Conservation (phyloP, 2,113 vertebrate genomes). For the Pao palembangensis region DNA sequence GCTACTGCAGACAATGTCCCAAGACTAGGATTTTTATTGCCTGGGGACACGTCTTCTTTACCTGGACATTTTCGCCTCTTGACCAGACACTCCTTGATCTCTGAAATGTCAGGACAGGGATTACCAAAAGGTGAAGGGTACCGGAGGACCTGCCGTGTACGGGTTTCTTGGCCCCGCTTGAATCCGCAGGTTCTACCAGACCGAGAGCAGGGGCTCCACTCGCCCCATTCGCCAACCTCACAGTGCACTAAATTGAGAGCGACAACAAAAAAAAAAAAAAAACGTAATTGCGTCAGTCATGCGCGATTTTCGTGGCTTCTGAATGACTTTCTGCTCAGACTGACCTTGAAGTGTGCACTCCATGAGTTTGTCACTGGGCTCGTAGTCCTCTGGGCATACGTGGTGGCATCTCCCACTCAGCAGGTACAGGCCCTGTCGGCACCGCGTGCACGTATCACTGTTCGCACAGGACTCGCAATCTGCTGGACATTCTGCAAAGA, state of each 20-base stretch:
- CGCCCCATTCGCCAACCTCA: conserved; percentile 87
- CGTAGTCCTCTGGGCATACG: conserved; percentile 88
- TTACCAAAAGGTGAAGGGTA: conserved; percentile 83
- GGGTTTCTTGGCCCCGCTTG: conserved; percentile 89
- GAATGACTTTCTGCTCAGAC: conserved; percentile 1
- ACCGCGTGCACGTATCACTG: conserved; percentile 89
- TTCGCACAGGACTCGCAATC: conserved; percentile 93
- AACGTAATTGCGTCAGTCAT: neutral
- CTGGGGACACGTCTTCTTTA: conserved; percentile 60
- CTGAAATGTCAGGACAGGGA: conserved; percentile 82
- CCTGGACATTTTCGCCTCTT: conserved; percentile 89
- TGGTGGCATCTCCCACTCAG: conserved; percentile 89
- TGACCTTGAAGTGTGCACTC: conserved; percentile 87
- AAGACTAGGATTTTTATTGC: neutral
- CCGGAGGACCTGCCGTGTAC: conserved; percentile 83
- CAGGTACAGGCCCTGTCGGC: conserved; percentile 88
- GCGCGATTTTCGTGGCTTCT: neutral
- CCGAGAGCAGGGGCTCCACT: conserved; percentile 88
- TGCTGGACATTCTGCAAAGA: conserved; percentile 86
- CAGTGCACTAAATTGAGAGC: conserved; percentile 83
- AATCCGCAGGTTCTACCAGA: conserved; percentile 90
- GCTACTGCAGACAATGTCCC: conserved; percentile 1
- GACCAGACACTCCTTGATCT: conserved; percentile 88
- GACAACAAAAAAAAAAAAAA: neutral
- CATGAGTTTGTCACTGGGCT: conserved; percentile 88